Conservation (phyloP, 2,888 invertebrate species). For the Leucoptera coffeella region DNA sequence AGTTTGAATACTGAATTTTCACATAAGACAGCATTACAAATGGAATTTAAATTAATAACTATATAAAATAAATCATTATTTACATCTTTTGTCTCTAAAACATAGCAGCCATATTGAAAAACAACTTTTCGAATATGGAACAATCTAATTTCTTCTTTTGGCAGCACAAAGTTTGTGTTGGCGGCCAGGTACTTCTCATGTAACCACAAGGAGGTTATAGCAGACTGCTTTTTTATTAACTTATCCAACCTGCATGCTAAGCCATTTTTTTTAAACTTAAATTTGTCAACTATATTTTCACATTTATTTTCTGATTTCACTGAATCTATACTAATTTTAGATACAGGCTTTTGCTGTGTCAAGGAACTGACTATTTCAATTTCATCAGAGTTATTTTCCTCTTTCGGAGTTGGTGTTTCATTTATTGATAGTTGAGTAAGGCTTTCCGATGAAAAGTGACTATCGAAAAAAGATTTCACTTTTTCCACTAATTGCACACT, state of each 20-base stretch:
- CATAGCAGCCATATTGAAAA: slow-evolving; percentile 24
- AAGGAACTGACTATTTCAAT: slow-evolving; percentile 18
- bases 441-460: slow-evolving; percentile 22
- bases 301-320: slow-evolving; percentile 8
- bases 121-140: slow-evolving; percentile 19
- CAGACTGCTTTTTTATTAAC: slow-evolving; percentile 36
- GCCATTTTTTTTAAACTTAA: slow-evolving; percentile 38
- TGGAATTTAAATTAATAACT: slow-evolving; percentile 19
- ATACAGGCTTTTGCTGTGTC: slow-evolving; percentile 11
- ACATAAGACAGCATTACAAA: slow-evolving; percentile 13
- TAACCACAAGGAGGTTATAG: slow-evolving; percentile 41
- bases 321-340: slow-evolving; percentile 8
- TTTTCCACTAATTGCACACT: slow-evolving; percentile 13
- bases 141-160: slow-evolving; percentile 17
- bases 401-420: slow-evolving; percentile 18
- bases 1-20: slow-evolving; percentile 18
- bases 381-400: slow-evolving; percentile 14
- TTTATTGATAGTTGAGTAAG: slow-evolving; percentile 24
- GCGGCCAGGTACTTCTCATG: slow-evolving; percentile 45
- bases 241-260: slow-evolving; percentile 29
- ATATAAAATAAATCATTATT: slow-evolving; percentile 16
- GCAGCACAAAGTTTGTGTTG: slow-evolving; percentile 30
- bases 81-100: slow-evolving; percentile 17
- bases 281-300: slow-evolving; percentile 15
- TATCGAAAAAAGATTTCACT: slow-evolving; percentile 25